Evolutionary conservation across 2,888 invertebrate species (phyloP).

Genomic region (Cryptophagus acutangulus): DNA sequence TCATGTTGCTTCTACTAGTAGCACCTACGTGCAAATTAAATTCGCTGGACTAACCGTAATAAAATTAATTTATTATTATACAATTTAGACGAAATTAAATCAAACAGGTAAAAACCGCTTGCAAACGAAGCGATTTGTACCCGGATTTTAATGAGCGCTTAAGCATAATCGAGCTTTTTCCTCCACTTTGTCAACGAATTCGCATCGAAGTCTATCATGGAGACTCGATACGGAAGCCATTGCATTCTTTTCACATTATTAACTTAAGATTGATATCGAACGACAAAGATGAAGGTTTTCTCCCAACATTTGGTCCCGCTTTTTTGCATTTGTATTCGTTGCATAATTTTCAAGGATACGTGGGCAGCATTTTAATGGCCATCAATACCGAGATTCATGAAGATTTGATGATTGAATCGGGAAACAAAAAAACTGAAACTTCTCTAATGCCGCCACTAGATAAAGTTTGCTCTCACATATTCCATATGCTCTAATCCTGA

Average conservation of each 20-base stretch:
- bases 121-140: slow-evolving; percentile 55
- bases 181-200: slow-evolving; percentile 70
- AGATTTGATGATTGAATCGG: slow-evolving; percentile 15
- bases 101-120: slow-evolving; percentile 53
- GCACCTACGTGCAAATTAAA: slow-evolving; percentile 54
- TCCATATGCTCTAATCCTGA: not conserved
- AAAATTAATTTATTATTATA: slow-evolving; percentile 13
- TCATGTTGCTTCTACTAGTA: slow-evolving; percentile 19
- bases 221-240: slow-evolving; percentile 36
- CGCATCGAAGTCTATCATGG: slow-evolving; percentile 58
- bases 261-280: slow-evolving; percentile 57
- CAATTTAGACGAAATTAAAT: not conserved
- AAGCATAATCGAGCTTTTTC: slow-evolving; percentile 75
- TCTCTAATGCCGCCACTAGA: slow-evolving; percentile 40
- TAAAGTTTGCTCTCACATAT: slow-evolving; percentile 23
- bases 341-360: slow-evolving; percentile 58
- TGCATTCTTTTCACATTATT: slow-evolving; percentile 54
- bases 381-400: slow-evolving; percentile 59
- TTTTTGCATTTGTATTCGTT: slow-evolving; percentile 70
- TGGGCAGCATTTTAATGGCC: slow-evolving; percentile 69
- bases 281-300: slow-evolving; percentile 59
- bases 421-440: slow-evolving; percentile 18
- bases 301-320: slow-evolving; percentile 80
- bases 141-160: slow-evolving; percentile 76
- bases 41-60: slow-evolving; percentile 60